Evolutionary conservation across 2,113 vertebrate species (phyloP).

Genomic region (Cranoglanis bouderius): DNA sequence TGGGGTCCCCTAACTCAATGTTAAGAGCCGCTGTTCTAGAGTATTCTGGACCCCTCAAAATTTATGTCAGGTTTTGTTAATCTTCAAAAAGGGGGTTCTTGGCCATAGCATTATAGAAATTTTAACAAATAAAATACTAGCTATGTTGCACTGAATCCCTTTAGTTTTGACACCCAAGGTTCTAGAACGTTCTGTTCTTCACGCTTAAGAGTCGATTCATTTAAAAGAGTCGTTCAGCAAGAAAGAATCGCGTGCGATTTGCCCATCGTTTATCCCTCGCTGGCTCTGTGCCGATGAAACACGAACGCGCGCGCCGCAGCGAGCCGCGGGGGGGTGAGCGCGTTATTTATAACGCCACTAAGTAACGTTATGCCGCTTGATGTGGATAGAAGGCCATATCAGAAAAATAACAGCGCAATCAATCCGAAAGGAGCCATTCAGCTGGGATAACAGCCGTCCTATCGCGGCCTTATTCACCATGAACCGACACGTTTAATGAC

Average conservation of each 20-base stretch:
- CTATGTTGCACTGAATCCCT: neutral
- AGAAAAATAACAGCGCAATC: conserved; percentile 42
- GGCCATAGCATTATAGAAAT: neutral
- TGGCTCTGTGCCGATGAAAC: conserved; percentile 28
- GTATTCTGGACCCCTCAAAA: neutral
- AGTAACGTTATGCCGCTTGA: conserved; percentile 54
- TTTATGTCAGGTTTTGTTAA: neutral
- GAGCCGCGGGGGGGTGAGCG: conserved; percentile 52
- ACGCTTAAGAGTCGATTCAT: neutral
- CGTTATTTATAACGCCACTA: conserved; percentile 58
- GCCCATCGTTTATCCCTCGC: neutral
- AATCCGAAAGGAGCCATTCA: conserved; percentile 30
- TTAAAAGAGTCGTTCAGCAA: conserved; percentile 12
- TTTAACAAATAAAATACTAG: neutral
- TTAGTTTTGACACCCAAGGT: neutral
- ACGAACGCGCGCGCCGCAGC: conserved; percentile 35
- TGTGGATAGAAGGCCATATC: conserved; percentile 33
- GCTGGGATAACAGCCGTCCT: neutral
- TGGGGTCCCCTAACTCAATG: neutral
- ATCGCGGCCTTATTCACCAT: neutral
- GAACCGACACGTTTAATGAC: neutral
- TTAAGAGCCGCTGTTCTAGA: neutral
- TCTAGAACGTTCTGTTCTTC: neutral
- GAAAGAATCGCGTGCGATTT: neutral
- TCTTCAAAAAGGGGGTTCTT: neutral